phyloP scores from a whole-genome alignment of 1,140 invertebrate species.

The Camponotus vicinus region DNA sequence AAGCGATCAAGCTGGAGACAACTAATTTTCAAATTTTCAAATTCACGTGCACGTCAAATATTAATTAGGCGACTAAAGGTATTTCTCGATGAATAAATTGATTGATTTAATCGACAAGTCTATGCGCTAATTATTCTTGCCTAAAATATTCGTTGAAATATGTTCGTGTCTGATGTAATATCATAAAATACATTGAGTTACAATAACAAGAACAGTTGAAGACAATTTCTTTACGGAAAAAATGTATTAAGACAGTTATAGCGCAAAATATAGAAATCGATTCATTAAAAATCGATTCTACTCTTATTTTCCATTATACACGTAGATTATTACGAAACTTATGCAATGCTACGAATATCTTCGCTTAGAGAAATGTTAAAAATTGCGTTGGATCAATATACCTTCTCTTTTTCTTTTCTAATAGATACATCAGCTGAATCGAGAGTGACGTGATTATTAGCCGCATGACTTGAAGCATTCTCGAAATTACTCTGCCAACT shows the following conservation, averaged over 20 bases:
- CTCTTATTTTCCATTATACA: background rate
- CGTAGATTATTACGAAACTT: background rate
- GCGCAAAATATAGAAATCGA: no score
- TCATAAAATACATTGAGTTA: background rate
- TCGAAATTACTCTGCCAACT: slow-evolving; percentile 30
- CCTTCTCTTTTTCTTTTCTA: slow-evolving; percentile 3
- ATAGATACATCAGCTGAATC: background rate
- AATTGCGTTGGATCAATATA: background rate
- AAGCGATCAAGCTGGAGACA: no score
- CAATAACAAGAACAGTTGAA: background rate
- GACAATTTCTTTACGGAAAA: background rate
- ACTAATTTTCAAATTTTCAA: background rate
- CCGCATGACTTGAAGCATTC: slow-evolving; percentile 3
- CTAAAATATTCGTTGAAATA: background rate
- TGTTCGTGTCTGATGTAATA: background rate
- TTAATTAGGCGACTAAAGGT: background rate
- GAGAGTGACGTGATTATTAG: slow-evolving; percentile 1
- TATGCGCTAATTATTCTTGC: background rate
- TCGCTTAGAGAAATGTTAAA: background rate
- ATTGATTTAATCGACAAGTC: background rate
- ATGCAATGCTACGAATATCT: background rate
- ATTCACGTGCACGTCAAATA: background rate
- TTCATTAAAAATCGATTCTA: background rate
- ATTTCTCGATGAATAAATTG: slow-evolving; percentile 2
- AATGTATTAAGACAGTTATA: no score